Base-by-base conservation (phyloP, 2,113 vertebrate genomes). In the Psettodes erumei region DNA sequence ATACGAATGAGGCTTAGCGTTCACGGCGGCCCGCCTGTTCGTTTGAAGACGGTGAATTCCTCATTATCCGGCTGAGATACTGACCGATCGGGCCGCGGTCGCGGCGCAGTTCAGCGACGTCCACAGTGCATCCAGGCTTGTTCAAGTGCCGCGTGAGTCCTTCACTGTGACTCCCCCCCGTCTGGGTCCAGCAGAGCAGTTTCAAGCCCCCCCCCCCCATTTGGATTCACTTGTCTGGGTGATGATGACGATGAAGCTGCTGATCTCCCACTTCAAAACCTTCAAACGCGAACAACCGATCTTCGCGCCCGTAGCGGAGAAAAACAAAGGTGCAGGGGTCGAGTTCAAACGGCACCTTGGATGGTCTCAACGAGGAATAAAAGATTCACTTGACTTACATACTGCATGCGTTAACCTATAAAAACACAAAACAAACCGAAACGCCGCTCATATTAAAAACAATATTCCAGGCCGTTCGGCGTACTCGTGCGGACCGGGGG, bases 381-480 rank as follows among this genome's bases (percentile, higher is more conserved):
- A 81, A 82, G 70, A 67, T 43, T 80, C 79, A 73, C 71, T 85
- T 79, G 74, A 83, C 68, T 80, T 77, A 81, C 45, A 37, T 50
- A 79, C 68, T 73, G 72, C 84, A 85, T 92, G 84, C 80, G 84
- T 80, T 45, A 77, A 58, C 25, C n/a, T n/a, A n/a, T 50, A 83
- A 76, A 87, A 81, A 76, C 37, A 80, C 54, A 77, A 61, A n/a
- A 83, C 51, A 73, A 86, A 81, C 13, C 23, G 58, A 77, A 72
- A 70, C 23, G 28, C 54, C 72, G 58, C 59, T 86, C 58, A 50
- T 54, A 61, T 66, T 48, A 42, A 25, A 69, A 75, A 71, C 47
- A 77, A 67, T 33, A 68, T 35, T 64, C 67, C 82, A 79, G 37
- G n/a, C 67, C 68, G 32, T 64, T 83, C 48, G 55, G 55, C 42